Conservation (phyloP, 2,113 vertebrate species). For the Poicephalus meyeri region DNA sequence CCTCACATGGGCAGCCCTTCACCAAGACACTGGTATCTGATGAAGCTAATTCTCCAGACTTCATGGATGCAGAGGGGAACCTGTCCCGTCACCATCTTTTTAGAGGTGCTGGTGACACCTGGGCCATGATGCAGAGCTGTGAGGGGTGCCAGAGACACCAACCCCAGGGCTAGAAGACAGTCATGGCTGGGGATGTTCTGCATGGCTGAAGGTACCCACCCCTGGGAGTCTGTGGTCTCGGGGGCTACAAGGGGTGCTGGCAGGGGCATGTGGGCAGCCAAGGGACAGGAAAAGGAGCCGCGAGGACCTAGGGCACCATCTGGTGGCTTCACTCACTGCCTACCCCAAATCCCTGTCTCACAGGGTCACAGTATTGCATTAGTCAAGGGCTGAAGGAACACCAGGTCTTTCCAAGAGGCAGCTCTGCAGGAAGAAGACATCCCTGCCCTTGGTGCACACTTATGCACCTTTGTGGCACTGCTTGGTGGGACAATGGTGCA, state of each 20-base stretch:
- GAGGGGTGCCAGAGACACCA: neutral
- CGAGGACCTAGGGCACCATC: constrained; percentile 71
- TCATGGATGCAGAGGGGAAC: neutral
- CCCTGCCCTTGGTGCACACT: neutral
- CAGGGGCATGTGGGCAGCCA: neutral
- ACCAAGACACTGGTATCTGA: neutral
- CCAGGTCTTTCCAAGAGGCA: neutral
- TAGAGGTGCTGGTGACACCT: neutral
- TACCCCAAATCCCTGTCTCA: constrained; percentile 33
- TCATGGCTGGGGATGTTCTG: neutral
- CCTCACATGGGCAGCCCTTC: neutral
- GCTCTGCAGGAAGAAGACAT: neutral
- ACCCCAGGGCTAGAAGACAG: neutral
- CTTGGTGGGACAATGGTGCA: neutral
- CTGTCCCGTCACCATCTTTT: neutral
- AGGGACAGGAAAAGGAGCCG: constrained; percentile 21
- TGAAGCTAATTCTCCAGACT: neutral
- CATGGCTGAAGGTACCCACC: neutral
- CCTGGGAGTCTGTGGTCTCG: neutral
- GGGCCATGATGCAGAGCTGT: neutral
- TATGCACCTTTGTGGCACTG: accelerated
- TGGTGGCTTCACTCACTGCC: constrained; percentile 57
- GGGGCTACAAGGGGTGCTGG: neutral
- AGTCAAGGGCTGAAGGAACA: neutral
- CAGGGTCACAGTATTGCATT: neutral